Percentiles rank a stretch among this genome's conserved stretches.
phyloP scores from a whole-genome alignment of 1,140 invertebrate genomes.

The Heliothis virescens region DNA sequence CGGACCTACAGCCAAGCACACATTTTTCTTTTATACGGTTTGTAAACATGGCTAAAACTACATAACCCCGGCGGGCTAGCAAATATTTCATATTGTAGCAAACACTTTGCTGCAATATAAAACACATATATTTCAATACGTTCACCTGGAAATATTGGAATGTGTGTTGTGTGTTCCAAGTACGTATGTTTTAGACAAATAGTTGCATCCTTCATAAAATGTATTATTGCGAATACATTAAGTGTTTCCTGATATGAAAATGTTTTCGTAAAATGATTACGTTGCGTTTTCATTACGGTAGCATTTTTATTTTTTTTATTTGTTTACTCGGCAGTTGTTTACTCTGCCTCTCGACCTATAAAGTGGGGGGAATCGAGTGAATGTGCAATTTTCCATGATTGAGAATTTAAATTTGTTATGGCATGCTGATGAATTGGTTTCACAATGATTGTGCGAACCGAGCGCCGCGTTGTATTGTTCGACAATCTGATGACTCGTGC shows the following conservation, averaged over 20 bases:
- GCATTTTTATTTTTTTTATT: constrained; percentile 67
- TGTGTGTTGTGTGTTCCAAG: background rate
- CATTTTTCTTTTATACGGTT: constrained; percentile 3
- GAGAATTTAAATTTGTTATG: constrained; percentile 65
- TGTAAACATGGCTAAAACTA: background rate
- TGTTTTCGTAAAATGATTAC: constrained; percentile 46
- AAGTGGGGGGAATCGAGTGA: constrained; percentile 49
- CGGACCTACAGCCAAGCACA: background rate
- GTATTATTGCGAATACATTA: background rate
- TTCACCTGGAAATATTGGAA: constrained; percentile 33
- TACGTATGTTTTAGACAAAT: constrained; percentile 26
- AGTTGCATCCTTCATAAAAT: constrained; percentile 4
- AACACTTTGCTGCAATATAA: constrained; percentile 29
- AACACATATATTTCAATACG: constrained; percentile 41
- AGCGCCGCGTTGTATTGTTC: constrained; percentile 24
- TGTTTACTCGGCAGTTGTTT: constrained; percentile 61
- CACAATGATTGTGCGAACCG: constrained; percentile 53
- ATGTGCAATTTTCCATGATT: constrained; percentile 69
- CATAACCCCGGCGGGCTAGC: background rate
- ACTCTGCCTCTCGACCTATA: constrained; percentile 59
- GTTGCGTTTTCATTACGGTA: constrained; percentile 61
- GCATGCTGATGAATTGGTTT: constrained; percentile 62
- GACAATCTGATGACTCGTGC: background rate
- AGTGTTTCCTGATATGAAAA: background rate
- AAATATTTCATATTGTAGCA: constrained; percentile 36